Base-by-base conservation (phyloP, 2,113 vertebrate genomes). In the Xerus inauris region DNA sequence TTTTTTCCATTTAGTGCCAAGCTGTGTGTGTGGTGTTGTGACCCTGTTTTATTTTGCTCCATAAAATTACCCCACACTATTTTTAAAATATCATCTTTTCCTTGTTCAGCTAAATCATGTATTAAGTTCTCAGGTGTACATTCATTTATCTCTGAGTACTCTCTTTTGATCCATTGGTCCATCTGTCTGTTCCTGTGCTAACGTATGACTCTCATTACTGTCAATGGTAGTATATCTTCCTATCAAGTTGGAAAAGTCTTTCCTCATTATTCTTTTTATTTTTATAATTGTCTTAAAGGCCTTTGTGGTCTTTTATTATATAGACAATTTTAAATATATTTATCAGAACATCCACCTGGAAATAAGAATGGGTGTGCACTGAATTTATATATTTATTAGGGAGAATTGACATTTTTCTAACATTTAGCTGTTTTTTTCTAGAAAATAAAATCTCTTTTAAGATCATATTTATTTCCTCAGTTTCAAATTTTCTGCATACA, bases 181-280 rank as follows among this genome's bases (percentile, higher is more conserved):
- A 71, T 89, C 92, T 89, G 7, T 96, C 71, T 93, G 28, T 93
- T 93, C 42, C 89, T 71, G 28, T 82, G 24, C 40, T 94, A 26
- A 77, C 40, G 35, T 17, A 62, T 89, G 24, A 72, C 6, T 83
- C 87, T 82, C 54, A 91, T 81, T 92, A 14, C 17, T 24, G 3
- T 73, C 12, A 24, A 24, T 88, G 22, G 3, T 51, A 89, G 30
- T 79, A 95, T 91, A 72, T 93, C 59, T 87, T 89, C 17, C 10
- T 83, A 75, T 64, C 45, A 75, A 12, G 11, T 73, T 87, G n/a
- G 49, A 49, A 75, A 87, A 76, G 0, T 83, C 6, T 85, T 11
- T 62, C 10, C 38, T 94, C 76, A 6, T 94, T 59, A 38, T 77
- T 87, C 6, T n/a, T 89, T 76, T 65, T 93, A n/a, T 85, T 12